Conservation (phyloP, 2,113 vertebrate genomes). For the Urocitellus parryii region DNA sequence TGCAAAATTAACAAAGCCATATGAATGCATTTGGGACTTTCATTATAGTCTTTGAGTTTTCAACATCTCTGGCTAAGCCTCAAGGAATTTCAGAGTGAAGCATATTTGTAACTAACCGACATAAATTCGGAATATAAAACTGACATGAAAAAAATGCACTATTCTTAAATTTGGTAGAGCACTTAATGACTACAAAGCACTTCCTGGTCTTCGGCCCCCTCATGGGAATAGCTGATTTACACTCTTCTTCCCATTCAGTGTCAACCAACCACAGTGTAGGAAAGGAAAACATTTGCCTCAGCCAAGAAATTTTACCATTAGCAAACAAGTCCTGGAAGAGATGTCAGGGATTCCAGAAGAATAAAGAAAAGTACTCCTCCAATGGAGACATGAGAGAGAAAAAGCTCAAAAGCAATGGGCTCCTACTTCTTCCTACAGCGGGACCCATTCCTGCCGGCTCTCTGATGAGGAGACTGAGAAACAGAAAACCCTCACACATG, state of each 20-base stretch:
- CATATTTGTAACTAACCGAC: constrained; percentile 67
- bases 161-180: constrained; percentile 65
- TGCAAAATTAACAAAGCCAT: constrained; percentile 16
- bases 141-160: constrained; percentile 73
- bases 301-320: constrained; percentile 35
- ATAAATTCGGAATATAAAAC: constrained; percentile 77
- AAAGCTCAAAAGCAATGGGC: background rate
- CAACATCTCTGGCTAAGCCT: constrained; percentile 59
- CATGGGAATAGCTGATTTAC: constrained; percentile 62
- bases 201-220: constrained; percentile 20
- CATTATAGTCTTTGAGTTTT: constrained; percentile 58
- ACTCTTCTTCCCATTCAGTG: constrained; percentile 11
- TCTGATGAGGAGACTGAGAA: background rate
- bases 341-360: background rate
- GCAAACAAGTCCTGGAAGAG: constrained; percentile 48
- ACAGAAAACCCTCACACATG: fast-evolving
- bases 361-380: constrained; percentile 29
- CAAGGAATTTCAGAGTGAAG: constrained; percentile 66
- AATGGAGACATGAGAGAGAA: constrained; percentile 12
- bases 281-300: constrained; percentile 58
- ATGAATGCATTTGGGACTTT: constrained; percentile 27
- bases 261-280: background rate
- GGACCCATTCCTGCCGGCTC: background rate
- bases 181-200: constrained; percentile 67
- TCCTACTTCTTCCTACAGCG: background rate